Base-by-base conservation (phyloP, 2,797 vertebrate genomes). In the Tauraco hartlaubi region DNA sequence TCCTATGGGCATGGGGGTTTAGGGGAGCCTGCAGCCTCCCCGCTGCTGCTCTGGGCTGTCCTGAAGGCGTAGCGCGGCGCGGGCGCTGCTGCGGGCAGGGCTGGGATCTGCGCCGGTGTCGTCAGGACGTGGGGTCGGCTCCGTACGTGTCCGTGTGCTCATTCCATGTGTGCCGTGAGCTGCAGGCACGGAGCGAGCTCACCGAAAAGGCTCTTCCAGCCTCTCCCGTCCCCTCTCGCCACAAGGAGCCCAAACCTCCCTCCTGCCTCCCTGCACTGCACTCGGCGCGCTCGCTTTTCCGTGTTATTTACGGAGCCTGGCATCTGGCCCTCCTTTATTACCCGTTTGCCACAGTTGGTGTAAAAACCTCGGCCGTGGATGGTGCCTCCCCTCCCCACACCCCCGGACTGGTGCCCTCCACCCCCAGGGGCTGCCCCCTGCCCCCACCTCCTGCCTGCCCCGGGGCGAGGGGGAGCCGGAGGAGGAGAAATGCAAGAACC, bases 101-200 rank as follows among this genome's bases (percentile, higher is more conserved):
- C 44, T 44, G 18, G 83, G 58, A 22, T 9, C 71, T 8, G 41
- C 44, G 8, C 37, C 58, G 1, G 20, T 2, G 11, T 13, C 18
- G 3, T 31, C 37, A 12, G 64, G 69, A 25, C 17, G 0, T 0
- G 54, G 33, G 12, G n/a, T 25, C 1, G 1, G n/a, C 43, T 33
- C 5, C 64, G 5, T 3, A 8, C 31, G 0, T 5, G 9, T 31
- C 54, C 29, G 3, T 20, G 0, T 2, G 15, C 16, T 55, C 5
- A 6, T 58, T 46, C 39, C 61, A 13, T 3, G 0, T 0, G 7
- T 33, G 41, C 31, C 14, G 0, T 4, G 48, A 41, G 85, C 77
- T 56, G 41, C 56, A 7, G 58, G 48, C 39, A 2, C 1, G n/a
- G 56, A 35, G 37, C 3, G 43, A 54, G 43, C 67, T 21, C 2